Evolutionary conservation across 2,797 vertebrate genomes (phyloP), one percentile per base, ranked within the genome.

Genomic region (Muscicapa striata): DNA sequence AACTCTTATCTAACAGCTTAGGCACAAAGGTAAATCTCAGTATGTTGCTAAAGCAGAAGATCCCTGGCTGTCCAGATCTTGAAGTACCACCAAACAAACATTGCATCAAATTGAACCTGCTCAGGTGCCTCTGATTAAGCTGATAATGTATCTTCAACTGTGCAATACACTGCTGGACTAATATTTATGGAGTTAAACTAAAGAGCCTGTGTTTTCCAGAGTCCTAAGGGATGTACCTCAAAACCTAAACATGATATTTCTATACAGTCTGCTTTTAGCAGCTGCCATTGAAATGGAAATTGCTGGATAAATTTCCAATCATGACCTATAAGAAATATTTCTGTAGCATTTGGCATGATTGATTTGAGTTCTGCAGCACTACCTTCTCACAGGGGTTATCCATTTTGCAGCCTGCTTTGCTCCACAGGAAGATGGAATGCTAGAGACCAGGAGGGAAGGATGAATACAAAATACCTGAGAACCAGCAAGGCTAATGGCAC

Each of bases 201-300:
- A 74, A 90, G 61, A 91, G 57, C 67, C 30, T n/a, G 2, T 83
- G 76, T 58, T 87, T 79, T 93, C 57, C 79, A 75, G 58, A 93
- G 66, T 63, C 92, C 91, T 89, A n/a, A 27, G 52, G 95, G 87
- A 52, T 3, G 9, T 84, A 93, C 73, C 48, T 96, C 77, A 96
- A 40, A 90, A 82, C 64, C 78, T 94, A 84, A 88, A 94, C 27
- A 64, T 22, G 3, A 69, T 75, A 66, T 75, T 96, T 96, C 84
- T 93, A 70, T 66, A 87, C 38, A 48, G 89, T 86, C 79, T 91
- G 73, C 49, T 96, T 93, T 90, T 38, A 89, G 89, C 51, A 95
- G 89, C 59, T 95, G 81, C 74, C 94, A 95, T 97, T 97, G 97
- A 96, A 96, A 97, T 96, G 93, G 49, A 97, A 95, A 97, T 95